Percentiles rank a stretch among this genome's conserved stretches.
Conservation (phyloP, 2,113 vertebrate species). For the Cyprinodon brontotheroides region DNA sequence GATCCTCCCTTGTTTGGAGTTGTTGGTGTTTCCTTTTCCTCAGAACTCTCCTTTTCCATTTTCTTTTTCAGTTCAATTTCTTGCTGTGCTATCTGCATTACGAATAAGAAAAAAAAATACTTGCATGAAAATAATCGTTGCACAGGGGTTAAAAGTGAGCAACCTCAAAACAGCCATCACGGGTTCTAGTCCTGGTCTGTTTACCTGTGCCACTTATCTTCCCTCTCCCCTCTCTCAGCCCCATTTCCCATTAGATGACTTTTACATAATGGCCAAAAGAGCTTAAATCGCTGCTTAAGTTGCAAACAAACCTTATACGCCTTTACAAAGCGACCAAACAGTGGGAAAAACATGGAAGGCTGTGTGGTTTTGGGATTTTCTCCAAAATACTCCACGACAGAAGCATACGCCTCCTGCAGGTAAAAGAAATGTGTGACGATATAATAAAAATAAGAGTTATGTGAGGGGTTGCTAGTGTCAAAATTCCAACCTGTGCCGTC, state of each 20-base stretch:
- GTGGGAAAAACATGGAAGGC: constrained; percentile 91
- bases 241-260: too few relatives aligned
- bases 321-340: constrained; percentile 89
- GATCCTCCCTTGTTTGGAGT: constrained; percentile 39
- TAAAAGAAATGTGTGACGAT: neutral
- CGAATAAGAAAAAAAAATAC: neutral
- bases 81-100: constrained; percentile 86
- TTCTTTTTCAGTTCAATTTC: constrained; percentile 89
- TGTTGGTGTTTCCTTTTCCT: constrained; percentile 56
- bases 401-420: constrained; percentile 87
- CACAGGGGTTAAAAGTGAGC: too few relatives aligned
- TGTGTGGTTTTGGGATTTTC: constrained; percentile 93
- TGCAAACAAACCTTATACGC: constrained; percentile 86
- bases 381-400: constrained; percentile 92
- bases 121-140: neutral
- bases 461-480: neutral
- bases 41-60: constrained; percentile 75
- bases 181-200: too few relatives aligned
- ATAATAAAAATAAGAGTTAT: neutral
- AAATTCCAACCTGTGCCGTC: constrained; percentile 85
- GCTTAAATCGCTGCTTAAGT: neutral
- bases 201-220: too few relatives aligned
- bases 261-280: too few relatives aligned
- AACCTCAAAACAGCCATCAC: too few relatives aligned
- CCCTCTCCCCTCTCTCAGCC: too few relatives aligned